phyloP scores from a whole-genome alignment of 2,797 vertebrate species.

The Gouania willdenowi region DNA sequence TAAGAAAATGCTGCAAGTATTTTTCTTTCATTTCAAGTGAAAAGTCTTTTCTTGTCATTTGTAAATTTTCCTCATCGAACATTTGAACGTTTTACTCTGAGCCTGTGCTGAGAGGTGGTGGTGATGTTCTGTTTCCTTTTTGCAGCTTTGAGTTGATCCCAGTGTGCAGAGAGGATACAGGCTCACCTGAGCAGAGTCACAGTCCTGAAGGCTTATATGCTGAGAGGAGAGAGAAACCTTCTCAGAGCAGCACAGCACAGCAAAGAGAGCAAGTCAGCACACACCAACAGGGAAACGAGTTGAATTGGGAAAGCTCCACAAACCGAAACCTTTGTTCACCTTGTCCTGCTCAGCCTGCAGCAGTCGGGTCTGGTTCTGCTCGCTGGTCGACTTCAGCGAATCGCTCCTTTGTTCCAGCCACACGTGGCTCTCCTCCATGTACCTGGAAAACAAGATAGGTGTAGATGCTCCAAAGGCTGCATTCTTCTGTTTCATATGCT shows the following conservation, averaged over 20 bases:
- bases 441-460: slow-evolving; percentile 75
- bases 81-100: too few relatives aligned
- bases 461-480: too few relatives aligned
- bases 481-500: too few relatives aligned
- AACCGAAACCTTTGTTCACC: too few relatives aligned
- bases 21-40: too few relatives aligned
- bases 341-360: slow-evolving; percentile 94
- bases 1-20: too few relatives aligned
- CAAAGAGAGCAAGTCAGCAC: not conserved
- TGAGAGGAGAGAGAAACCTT: slow-evolving; percentile 79
- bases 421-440: slow-evolving; percentile 90
- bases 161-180: slow-evolving; percentile 46
- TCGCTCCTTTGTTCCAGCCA: slow-evolving; percentile 91
- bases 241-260: slow-evolving; percentile 1
- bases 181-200: slow-evolving; percentile 85
- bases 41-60: too few relatives aligned
- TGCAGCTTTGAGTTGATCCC: slow-evolving; percentile 44
- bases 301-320: too few relatives aligned
- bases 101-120: too few relatives aligned
- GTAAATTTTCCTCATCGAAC: too few relatives aligned
- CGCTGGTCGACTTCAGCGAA: slow-evolving; percentile 84
- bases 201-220: slow-evolving; percentile 78
- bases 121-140: too few relatives aligned
- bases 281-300: too few relatives aligned
- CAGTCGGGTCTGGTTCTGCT: slow-evolving; percentile 86